Percentiles rank a stretch among this genome's conserved stretches.
Evolutionary conservation across 2,797 vertebrate species (phyloP).

Genomic region (Neopelma chrysocephalum): DNA sequence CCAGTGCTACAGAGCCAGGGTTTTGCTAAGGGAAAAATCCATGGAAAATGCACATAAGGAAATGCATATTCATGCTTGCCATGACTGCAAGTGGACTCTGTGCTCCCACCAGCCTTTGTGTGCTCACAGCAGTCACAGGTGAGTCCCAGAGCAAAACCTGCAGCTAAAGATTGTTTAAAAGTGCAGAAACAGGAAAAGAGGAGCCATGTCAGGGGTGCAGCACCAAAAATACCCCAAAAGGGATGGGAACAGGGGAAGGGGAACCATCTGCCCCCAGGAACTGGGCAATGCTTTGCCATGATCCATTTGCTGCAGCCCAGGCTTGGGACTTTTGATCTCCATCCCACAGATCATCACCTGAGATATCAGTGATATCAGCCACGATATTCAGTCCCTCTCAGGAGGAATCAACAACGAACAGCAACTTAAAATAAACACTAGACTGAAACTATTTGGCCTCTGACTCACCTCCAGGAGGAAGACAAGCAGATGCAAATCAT

Average conservation of each 20-base stretch:
- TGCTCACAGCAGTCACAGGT: fast-evolving
- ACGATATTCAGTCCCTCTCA: background rate
- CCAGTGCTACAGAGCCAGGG: background rate
- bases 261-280: background rate
- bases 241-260: background rate
- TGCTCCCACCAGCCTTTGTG: fast-evolving
- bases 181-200: background rate
- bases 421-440: background rate
- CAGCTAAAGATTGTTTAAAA: background rate
- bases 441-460: background rate
- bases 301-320: background rate
- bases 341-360: background rate
- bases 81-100: background rate
- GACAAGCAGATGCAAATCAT: background rate
- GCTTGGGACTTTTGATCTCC: background rate
- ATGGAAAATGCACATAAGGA: background rate
- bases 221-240: background rate
- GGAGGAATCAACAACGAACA: background rate
- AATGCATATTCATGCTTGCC: background rate
- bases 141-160: background rate
- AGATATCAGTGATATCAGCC: background rate
- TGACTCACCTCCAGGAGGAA: background rate
- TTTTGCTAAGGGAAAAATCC: background rate
- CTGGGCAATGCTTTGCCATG: too few relatives aligned
- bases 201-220: fast-evolving